A percentile compares a stretch with the other conserved stretches of the same genome.
These are phyloP conservation scores for Sebastes elongatus DNA, from an alignment of 2,797 vertebrate genomes.

Conservation along the genomic window DNA sequence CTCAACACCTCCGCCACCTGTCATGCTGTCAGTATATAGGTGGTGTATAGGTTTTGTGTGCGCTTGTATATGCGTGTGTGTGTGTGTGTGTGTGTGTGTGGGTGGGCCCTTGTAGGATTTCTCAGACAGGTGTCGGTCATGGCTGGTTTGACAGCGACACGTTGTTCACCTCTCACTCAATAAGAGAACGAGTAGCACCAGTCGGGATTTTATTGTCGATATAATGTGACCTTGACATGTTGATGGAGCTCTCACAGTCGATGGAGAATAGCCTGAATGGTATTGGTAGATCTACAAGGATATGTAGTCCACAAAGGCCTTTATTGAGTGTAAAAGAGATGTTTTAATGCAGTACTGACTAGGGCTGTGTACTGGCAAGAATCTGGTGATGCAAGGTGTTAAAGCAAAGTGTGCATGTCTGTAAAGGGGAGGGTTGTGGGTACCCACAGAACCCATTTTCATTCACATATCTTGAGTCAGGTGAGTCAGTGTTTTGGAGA, in stretches of 20 bases:
- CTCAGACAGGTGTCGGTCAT: conserved; percentile 35
- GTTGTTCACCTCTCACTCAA: conserved; percentile 25
- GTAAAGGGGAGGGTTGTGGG: too few species aligned
- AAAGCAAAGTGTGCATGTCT: too few species aligned
- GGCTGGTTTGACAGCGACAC: conserved; percentile 41
- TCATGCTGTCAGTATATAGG: conserved; percentile 10
- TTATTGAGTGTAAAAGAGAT: neutral
- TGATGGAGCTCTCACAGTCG: neutral
- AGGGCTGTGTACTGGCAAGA: too few species aligned
- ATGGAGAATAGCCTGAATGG: neutral
- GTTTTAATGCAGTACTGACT: neutral
- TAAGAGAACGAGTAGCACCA: conserved; percentile 24
- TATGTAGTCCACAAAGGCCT: neutral
- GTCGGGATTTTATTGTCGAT: conserved; percentile 16
- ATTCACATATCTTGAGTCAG: too few species aligned
- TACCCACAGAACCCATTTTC: too few species aligned
- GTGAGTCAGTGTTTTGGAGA: too few species aligned
- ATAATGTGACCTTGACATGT: conserved; percentile 28
- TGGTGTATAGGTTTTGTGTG: neutral
- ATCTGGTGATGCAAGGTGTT: too few species aligned
- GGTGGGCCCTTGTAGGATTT: neutral
- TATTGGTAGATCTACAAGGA: neutral
- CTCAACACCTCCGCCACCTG: neutral
- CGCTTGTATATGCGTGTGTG: neutral
- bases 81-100: neutral